Evolutionary conservation across 1,140 invertebrate genomes (phyloP).

Genomic region (Hypothenemus hampei): DNA sequence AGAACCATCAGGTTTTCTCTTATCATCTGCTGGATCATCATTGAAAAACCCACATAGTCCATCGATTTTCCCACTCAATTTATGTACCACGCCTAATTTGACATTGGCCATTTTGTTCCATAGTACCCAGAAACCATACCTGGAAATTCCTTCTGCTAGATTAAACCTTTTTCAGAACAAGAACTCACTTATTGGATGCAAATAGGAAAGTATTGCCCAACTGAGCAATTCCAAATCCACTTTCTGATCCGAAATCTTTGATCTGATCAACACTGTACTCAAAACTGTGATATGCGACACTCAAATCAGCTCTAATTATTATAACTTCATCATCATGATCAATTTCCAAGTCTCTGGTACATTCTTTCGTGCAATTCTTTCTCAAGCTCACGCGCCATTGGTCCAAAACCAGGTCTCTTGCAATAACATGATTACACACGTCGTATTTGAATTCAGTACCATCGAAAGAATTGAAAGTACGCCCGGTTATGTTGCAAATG

Average conservation of each 20-base stretch:
- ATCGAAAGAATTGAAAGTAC: constrained; percentile 74
- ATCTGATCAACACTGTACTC: constrained; percentile 63
- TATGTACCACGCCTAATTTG: constrained; percentile 65
- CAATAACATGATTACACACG: constrained; percentile 72
- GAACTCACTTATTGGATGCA: constrained; percentile 50
- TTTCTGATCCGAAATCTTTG: constrained; percentile 59
- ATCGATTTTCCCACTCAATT: constrained; percentile 58
- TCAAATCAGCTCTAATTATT: constrained; percentile 58
- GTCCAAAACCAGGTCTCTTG: constrained; percentile 57
- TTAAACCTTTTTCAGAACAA: not conserved
- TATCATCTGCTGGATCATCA: constrained; percentile 60
- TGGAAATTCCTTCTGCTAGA: constrained; percentile 16
- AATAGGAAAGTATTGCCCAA: constrained; percentile 65
- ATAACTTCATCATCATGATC: constrained; percentile 54
- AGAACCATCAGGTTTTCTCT: constrained; percentile 60
- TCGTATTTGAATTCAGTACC: constrained; percentile 70
- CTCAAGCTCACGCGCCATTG: constrained; percentile 61
- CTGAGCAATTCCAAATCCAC: constrained; percentile 60
- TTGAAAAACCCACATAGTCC: constrained; percentile 77
- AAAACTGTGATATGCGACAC: constrained; percentile 61
- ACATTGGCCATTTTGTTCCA: constrained; percentile 64
- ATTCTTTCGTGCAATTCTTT: constrained; percentile 54
- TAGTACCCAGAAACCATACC: constrained; percentile 67
- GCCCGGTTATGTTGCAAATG: constrained; percentile 67
- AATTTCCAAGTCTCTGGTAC: constrained; percentile 56